Evolutionary conservation across 2,888 invertebrate genomes (phyloP), one percentile per base, ranked within the genome.

Genomic region (Volucella inflata): DNA sequence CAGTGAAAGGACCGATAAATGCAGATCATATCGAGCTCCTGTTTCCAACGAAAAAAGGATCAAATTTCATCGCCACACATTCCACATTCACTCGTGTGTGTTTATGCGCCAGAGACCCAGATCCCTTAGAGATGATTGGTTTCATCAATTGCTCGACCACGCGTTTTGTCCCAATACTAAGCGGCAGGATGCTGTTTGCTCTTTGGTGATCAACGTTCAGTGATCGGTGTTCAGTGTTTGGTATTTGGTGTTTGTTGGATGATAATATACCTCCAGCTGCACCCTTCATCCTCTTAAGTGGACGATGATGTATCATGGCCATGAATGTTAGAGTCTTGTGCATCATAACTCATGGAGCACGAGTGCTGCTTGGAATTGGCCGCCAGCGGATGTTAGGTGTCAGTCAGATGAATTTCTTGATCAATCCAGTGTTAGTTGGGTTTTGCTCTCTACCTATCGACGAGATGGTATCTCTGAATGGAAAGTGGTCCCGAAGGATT

Each of bases 311-410:
- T 68, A 83, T 67, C 71, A 59, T 21, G 48, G 48, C 30, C 48
- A 21, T 8, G n/a, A 16, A 57, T 40, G 60, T 44, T 44, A 68
- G 42, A 57, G 48, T 64, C 50, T 57, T 60, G 82, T 55, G 48
- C 38, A 40, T 17, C 62, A 67, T 72, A 78, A 72, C 67, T 72
- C 72, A 78, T 72, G 55, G 60, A 16, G 78, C 65, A 77, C 77
- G 71, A 77, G 77, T 71, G 75, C 9, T 59, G 64, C 38, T 30
- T 79, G 17, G 72, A 65, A 6, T 10, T 38, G 59, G 65, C 82
- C 70, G 64, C 67, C 78, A 57, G 83, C 83, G 83, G 83, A 83
- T 83, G 84, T 84, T 80, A 80, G 84, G 80, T 84, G 84, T 84
- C 84, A 84, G 84, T 21, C 60, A 60, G 53, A 64, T 30, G 72